Conservation (phyloP, 2,113 vertebrate genomes). For the Ammodramus savannarum region DNA sequence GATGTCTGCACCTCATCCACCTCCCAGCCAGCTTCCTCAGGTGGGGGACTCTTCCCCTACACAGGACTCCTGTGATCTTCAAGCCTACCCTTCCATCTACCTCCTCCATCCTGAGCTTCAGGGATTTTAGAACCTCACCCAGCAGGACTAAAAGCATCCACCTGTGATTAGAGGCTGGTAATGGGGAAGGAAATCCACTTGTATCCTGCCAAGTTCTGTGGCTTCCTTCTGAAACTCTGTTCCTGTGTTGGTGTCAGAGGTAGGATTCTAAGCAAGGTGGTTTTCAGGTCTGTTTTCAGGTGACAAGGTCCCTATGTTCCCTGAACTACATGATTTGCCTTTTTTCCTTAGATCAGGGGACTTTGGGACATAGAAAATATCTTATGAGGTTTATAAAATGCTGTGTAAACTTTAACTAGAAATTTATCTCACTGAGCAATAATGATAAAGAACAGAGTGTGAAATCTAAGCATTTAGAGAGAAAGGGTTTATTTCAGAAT, state of each 20-base stretch:
- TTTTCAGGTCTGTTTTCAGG: neutral
- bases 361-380: neutral
- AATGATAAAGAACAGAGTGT: neutral
- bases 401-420: neutral
- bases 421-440: neutral
- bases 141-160: neutral
- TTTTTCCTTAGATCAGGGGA: neutral
- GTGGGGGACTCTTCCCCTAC: accelerated
- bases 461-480: neutral
- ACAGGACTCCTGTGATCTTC: neutral
- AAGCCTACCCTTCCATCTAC: neutral
- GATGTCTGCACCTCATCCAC: neutral
- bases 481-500: neutral
- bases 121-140: neutral
- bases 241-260: accelerated
- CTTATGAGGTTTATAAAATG: neutral
- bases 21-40: neutral
- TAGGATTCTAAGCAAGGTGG: neutral
- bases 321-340: neutral
- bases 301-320: neutral
- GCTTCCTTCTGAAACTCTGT: neutral
- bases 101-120: neutral
- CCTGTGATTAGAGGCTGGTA: neutral
- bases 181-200: neutral
- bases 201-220: neutral